Evolutionary conservation across 2,113 vertebrate species (phyloP), one percentile per base, ranked within the genome.

Genomic region (Larimichthys crocea): DNA sequence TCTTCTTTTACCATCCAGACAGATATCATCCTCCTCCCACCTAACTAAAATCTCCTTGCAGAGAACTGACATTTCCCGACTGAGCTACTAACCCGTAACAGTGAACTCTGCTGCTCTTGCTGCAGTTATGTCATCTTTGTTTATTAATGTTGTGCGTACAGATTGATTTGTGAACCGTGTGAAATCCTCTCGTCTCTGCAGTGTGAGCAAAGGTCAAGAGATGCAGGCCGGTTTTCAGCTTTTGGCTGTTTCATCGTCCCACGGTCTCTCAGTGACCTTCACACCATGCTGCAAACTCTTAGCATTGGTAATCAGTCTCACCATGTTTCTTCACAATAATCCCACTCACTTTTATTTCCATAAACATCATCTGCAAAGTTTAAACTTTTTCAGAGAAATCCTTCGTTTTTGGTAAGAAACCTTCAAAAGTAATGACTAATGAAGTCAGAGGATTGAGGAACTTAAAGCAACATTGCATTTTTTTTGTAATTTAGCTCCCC

Each of bases 291-390:
- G 48, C 60, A 56, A 66, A 69, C 65, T 62, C 46, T 65, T 35
- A 42, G 78, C 76, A 55, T 78, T 46, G 59, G 48, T 78, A 67
- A 63, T 77, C 74, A 71, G 35, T 84, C 62, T 46, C 65, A 20
- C 4, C 22, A 53, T 46, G 52, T 49, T 50, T 79, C 40, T 74
- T 53, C 65, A 63, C 76, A 44, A 16, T 42, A 49, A 72, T 56
- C 82, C 82, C 82, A 86, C 84, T 74, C 84, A 85, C 17, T 76
- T 20, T 19, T 19, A 75, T 77, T 79, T 61, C 17, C 64, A 77
- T 79, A 49, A 46, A 44, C 42, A 44, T 0, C 10, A 29, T 65
- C 22, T 65, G 17, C 9, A 65, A 49, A 52, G 65, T 15, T 66
- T 67, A 46, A 63, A 50, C 50, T 11, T 59, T 11, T 15, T 44